Conservation (phyloP, 2,797 vertebrate genomes). For the Pteropus rufus region DNA sequence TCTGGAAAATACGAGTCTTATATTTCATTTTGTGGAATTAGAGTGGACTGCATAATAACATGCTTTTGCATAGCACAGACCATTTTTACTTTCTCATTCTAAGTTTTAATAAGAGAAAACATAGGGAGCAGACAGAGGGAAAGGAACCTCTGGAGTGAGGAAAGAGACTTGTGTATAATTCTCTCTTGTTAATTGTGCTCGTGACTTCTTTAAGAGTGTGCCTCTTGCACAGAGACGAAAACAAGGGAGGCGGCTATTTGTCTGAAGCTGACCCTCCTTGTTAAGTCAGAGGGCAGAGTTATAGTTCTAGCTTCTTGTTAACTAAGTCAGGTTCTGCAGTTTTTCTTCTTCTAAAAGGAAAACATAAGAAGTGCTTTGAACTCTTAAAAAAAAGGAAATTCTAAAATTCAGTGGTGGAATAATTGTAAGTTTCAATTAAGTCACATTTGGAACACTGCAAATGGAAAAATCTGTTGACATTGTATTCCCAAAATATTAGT, state of each 20-base stretch:
- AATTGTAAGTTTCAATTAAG: background rate
- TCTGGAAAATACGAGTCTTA: slow-evolving; percentile 34
- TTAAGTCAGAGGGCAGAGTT: background rate
- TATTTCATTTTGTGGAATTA: slow-evolving; percentile 53
- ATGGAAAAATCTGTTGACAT: background rate
- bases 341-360: background rate
- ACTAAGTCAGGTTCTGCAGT: background rate
- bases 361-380: background rate
- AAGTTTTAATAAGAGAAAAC: background rate
- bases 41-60: slow-evolving; percentile 33
- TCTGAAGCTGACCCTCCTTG: background rate
- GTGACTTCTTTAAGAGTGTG: background rate
- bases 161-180: background rate
- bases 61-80: background rate
- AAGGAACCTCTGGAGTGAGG: background rate
- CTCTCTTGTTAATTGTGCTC: background rate
- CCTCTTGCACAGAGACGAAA: background rate
- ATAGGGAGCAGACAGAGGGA: background rate
- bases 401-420: background rate
- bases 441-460: background rate
- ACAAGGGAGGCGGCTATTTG: background rate
- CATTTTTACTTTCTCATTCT: slow-evolving; percentile 22
- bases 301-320: background rate
- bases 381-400: background rate
- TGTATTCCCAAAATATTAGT: background rate